Evolutionary conservation across 2,113 vertebrate species (phyloP).

Genomic region (Aegotheles bennettii): DNA sequence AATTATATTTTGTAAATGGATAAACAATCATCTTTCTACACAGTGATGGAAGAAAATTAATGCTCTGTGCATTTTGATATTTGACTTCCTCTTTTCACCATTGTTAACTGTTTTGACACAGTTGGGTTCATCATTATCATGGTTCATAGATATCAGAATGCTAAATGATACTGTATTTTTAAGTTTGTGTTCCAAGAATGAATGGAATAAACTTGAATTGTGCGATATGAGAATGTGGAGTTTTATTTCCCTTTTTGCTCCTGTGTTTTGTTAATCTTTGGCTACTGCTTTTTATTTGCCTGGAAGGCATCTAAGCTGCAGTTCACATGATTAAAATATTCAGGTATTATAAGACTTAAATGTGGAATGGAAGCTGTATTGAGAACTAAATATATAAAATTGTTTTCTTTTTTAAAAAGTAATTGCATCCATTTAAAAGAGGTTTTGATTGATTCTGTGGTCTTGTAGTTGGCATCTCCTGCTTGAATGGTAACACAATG

Average conservation of each 20-base stretch:
- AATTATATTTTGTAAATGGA: slow-evolving; percentile 78
- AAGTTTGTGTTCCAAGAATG: slow-evolving; percentile 56
- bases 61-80: slow-evolving; percentile 78
- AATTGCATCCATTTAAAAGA: background rate
- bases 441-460: background rate
- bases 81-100: slow-evolving; percentile 72
- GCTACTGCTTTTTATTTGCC: background rate
- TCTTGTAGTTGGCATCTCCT: background rate
- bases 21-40: slow-evolving; percentile 79
- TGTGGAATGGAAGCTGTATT: background rate
- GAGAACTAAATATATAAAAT: background rate
- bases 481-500: background rate
- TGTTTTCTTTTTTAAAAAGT: background rate
- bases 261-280: background rate
- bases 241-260: background rate
- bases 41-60: slow-evolving; percentile 71
- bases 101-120: slow-evolving; percentile 73
- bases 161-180: slow-evolving; percentile 79
- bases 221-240: slow-evolving; percentile 53
- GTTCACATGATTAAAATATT: background rate
- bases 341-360: background rate
- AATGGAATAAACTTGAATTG: slow-evolving; percentile 63
- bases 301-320: background rate
- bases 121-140: slow-evolving; percentile 71
- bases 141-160: slow-evolving; percentile 75